These are phyloP conservation scores for Mormyrus lacerda DNA, from an alignment of 2,113 vertebrate genomes.

Conservation along the genomic window DNA sequence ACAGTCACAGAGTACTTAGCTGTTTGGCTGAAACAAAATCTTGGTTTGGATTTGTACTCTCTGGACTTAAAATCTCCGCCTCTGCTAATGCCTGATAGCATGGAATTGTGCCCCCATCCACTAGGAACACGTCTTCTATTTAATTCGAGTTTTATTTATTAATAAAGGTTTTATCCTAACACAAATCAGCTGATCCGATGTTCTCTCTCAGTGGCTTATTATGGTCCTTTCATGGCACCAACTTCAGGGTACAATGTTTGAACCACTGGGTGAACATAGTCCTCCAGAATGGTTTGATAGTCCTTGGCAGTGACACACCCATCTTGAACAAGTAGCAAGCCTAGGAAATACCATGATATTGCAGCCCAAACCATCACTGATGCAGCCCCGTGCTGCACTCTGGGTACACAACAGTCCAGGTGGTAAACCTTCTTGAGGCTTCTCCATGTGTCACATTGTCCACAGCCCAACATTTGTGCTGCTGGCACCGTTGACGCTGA, in stretches of 20 bases:
- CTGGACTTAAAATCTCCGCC: too few relatives aligned
- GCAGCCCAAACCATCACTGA: too few relatives aligned
- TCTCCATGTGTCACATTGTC: neutral
- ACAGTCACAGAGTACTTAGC: too few relatives aligned
- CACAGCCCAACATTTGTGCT: too few relatives aligned
- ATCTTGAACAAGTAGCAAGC: neutral
- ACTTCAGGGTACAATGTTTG: neutral
- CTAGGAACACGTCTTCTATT: neutral
- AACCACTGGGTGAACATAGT: neutral
- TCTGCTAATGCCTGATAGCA: conserved; percentile 23
- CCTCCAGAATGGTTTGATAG: neutral
- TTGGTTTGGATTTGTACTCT: too few relatives aligned
- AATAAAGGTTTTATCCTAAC: neutral
- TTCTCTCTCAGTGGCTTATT: neutral
- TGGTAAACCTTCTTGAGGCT: neutral
- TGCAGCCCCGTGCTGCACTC: too few relatives aligned
- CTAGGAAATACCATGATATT: too few relatives aligned
- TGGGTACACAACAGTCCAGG: too few relatives aligned
- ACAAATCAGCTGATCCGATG: neutral
- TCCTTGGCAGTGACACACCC: neutral
- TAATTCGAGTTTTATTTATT: neutral
- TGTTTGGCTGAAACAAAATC: too few relatives aligned
- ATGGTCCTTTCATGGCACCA: conserved; percentile 7
- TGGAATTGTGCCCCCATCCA: conserved; percentile 21
- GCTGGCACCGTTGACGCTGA: too few relatives aligned